A percentile compares a stretch with the other conserved stretches of the same genome.
These are phyloP conservation scores for Invenusta paracnida DNA, from an alignment of 2,888 invertebrate species.

Conservation along the genomic window DNA sequence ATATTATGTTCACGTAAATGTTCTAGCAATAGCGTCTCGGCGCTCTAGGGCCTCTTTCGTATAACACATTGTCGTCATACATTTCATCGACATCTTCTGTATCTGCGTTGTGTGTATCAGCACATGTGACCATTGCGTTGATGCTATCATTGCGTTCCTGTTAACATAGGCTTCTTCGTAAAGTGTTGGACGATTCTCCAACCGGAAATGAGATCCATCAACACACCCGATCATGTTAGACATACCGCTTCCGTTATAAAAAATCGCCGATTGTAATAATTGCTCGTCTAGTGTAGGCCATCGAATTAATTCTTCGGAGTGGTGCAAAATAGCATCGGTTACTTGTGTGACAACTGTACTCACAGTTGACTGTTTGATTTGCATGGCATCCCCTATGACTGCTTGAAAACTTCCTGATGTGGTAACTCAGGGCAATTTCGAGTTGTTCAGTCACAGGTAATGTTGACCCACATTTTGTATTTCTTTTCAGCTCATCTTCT, in stretches of 20 bases:
- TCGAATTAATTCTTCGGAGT: neutral
- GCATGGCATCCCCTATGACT: neutral
- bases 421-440: neutral
- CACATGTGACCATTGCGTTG: neutral
- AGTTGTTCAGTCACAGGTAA: constrained; percentile 2
- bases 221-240: constrained; percentile 21
- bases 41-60: too few relatives aligned
- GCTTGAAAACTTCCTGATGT: constrained; percentile 11
- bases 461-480: neutral
- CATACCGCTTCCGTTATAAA: too few relatives aligned
- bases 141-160: too few relatives aligned
- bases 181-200: constrained; percentile 19
- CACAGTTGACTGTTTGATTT: neutral
- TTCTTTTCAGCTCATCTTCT: neutral
- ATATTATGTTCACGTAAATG: too few relatives aligned
- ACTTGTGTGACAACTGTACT: neutral
- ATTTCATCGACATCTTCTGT: too few relatives aligned
- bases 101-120: neutral
- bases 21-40: too few relatives aligned
- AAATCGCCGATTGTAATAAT: neutral
- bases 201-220: neutral
- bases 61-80: too few relatives aligned
- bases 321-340: constrained; percentile 9
- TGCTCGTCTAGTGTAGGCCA: neutral
- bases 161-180: constrained; percentile 20